Conservation (phyloP, 1,140 invertebrate genomes). For the Ceratina australensis region DNA sequence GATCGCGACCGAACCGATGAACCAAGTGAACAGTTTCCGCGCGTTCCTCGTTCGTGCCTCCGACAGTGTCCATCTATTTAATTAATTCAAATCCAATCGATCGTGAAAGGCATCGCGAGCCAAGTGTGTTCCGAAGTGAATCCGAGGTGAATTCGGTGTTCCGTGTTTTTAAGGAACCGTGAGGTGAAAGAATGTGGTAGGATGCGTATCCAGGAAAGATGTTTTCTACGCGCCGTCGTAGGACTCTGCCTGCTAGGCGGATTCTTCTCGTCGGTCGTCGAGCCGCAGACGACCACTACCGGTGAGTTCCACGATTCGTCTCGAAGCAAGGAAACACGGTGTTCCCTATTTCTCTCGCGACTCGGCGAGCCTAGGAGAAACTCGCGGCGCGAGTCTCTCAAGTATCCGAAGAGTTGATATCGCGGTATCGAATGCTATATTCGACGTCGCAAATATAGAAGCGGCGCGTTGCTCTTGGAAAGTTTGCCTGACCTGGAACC, state of each 20-base stretch:
- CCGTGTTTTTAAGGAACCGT: slow-evolving; percentile 35
- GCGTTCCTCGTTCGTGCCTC: not conserved
- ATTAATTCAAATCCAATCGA: not conserved
- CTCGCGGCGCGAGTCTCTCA: not conserved
- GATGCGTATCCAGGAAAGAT: slow-evolving; percentile 73
- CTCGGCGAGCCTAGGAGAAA: not conserved
- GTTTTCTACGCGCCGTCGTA: slow-evolving; percentile 66
- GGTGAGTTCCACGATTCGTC: slow-evolving; percentile 53
- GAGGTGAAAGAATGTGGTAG: slow-evolving; percentile 74
- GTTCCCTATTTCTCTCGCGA: too few relatives aligned
- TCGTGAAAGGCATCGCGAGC: too few relatives aligned
- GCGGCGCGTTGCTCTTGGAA: not conserved
- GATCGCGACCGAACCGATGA: slow-evolving; percentile 52
- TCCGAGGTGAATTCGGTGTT: not conserved
- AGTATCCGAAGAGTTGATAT: not conserved
- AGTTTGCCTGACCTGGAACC: not conserved
- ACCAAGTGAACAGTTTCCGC: not conserved
- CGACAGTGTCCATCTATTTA: not conserved
- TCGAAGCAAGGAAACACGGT: too few relatives aligned
- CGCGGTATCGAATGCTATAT: not conserved
- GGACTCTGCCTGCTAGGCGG: slow-evolving; percentile 67
- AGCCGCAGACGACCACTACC: slow-evolving; percentile 17
- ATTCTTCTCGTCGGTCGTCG: slow-evolving; percentile 41
- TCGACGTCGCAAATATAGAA: not conserved
- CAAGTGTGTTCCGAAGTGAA: too few relatives aligned